These are phyloP conservation scores for Caenorhabditis afra DNA, from an alignment of 2,888 invertebrate genomes.

Conservation along the genomic window DNA sequence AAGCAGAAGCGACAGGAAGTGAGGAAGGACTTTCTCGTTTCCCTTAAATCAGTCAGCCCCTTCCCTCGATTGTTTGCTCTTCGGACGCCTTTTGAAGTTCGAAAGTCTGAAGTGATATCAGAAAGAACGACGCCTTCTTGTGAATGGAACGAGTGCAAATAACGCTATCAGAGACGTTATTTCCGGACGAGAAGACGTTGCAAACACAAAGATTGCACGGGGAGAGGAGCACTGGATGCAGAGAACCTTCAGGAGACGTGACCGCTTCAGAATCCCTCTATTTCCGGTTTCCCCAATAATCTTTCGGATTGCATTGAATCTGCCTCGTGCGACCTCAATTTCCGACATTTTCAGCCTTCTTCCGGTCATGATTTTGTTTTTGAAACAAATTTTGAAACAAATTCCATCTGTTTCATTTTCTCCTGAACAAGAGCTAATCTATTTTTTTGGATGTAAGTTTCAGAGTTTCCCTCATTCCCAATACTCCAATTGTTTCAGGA, in stretches of 20 bases:
- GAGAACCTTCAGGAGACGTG: neutral
- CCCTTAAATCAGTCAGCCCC: neutral
- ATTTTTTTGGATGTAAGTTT: too few relatives aligned
- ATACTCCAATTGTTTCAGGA: too few relatives aligned
- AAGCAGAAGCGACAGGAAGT: neutral
- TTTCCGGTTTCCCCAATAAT: neutral
- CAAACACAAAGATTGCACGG: neutral
- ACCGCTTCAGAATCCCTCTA: neutral
- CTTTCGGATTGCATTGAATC: neutral
- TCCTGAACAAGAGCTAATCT: too few relatives aligned
- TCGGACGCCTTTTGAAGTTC: constrained; percentile 1
- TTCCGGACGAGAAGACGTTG: constrained; percentile 10
- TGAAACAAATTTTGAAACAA: too few relatives aligned
- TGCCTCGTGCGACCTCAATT: neutral
- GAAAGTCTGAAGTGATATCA: constrained; percentile 14
- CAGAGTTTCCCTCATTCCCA: too few relatives aligned
- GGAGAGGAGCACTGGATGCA: neutral
- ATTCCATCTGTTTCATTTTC: too few relatives aligned
- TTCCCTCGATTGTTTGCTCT: constrained; percentile 6
- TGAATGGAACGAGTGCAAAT: neutral
- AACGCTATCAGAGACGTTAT: neutral
- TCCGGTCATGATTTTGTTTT: neutral
- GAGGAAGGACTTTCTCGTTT: neutral
- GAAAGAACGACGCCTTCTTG: constrained; percentile 8
- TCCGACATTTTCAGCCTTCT: neutral